Evolutionary conservation across 2,888 invertebrate genomes (phyloP), one percentile per base, ranked within the genome.

Genomic region (Drosophila peninsularis): DNA sequence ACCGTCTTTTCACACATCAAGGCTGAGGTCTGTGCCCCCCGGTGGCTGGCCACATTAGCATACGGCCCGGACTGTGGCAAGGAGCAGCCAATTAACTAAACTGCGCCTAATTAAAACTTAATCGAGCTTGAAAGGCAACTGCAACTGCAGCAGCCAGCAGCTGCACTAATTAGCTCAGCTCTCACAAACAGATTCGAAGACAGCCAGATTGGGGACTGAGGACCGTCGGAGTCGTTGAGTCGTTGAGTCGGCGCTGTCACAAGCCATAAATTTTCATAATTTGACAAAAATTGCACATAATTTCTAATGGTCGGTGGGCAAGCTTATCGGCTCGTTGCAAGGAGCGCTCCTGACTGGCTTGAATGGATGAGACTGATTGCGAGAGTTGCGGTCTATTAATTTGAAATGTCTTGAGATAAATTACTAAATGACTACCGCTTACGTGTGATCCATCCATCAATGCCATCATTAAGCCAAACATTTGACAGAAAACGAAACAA

Each of bases 381-480:
- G 66, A 73, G 69, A 72, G 67, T 70, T 72, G 64, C 70, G 82
- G 88, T 88, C 82, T 89, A 89, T 89, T 86, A 88, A 89, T 86
- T 86, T 85, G 82, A 86, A 86, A 88, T 78, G 86, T 78, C 76
- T 78, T 64, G 78, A 89, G 83, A 86, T 86, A 86, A 86, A 86
- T 89, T 88, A 89, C 86, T 82, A 86, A 86, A 85, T 80, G 86
- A 88, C 86, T 89, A 68, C 75, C 85, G 86, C 89, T 86, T 89
- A 88, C 86, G 86, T 89, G 88, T 86, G 86, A 86, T 86, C 90
- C 86, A 86, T 86, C 86, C 90, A 86, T 86, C 86, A 86, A 88
- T 86, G 86, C 90, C 86, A 86, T 86, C 86, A 86, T 89, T 89
- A 86, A 85, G 85, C 88, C 71, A 75, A 87, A 81, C 89, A 88